These are phyloP conservation scores for Proisotoma minuta DNA, from an alignment of 2,888 invertebrate species.

Conservation along the genomic window DNA sequence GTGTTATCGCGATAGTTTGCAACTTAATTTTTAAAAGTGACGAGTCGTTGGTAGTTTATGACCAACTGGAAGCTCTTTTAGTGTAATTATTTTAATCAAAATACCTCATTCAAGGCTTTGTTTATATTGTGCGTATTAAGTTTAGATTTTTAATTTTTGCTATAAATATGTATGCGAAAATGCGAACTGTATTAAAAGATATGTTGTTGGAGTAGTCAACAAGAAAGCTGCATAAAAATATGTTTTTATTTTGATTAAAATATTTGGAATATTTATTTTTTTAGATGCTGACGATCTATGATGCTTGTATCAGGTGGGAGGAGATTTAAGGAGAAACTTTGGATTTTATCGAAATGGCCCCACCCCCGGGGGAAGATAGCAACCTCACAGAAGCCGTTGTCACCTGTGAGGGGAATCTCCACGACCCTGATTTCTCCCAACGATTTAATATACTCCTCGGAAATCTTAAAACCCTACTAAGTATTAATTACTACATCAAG, in stretches of 20 bases:
- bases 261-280: slow-evolving; percentile 28
- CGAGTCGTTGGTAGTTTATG: not conserved
- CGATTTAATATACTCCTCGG: slow-evolving; percentile 72
- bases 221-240: too few relatives aligned
- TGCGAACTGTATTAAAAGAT: not conserved
- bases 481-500: slow-evolving; percentile 13
- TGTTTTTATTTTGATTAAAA: not conserved
- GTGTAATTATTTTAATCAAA: too few relatives aligned
- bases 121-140: too few relatives aligned
- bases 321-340: not conserved
- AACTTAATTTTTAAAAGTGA: not conserved
- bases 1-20: too few relatives aligned
- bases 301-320: slow-evolving; percentile 3
- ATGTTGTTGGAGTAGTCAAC: not conserved
- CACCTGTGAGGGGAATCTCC: slow-evolving; percentile 86
- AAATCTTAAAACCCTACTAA: slow-evolving; percentile 59
- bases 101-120: too few relatives aligned
- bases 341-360: slow-evolving; percentile 64
- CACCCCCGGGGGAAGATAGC: slow-evolving; percentile 80
- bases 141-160: too few relatives aligned
- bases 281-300: slow-evolving; percentile 5
- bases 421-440: slow-evolving; percentile 78
- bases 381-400: slow-evolving; percentile 71
- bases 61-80: too few relatives aligned
- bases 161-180: too few relatives aligned